These are phyloP conservation scores for Hemichromis elongatus DNA, from an alignment of 2,113 vertebrate genomes.

Conservation along the genomic window DNA sequence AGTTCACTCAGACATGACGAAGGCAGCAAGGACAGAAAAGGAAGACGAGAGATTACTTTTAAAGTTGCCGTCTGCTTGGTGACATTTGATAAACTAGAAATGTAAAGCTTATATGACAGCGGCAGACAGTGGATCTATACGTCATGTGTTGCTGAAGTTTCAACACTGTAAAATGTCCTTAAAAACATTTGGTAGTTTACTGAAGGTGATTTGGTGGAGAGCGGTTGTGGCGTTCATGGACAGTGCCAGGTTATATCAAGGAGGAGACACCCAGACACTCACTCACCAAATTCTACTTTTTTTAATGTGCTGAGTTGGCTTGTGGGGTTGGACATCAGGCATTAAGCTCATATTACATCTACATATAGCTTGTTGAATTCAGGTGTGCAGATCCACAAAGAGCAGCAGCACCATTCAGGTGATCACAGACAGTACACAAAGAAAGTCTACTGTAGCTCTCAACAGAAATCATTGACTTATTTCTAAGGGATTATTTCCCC, in stretches of 20 bases:
- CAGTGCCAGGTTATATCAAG: background rate
- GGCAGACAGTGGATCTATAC: background rate
- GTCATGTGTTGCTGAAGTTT: background rate
- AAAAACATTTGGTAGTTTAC: background rate
- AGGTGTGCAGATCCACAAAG: background rate
- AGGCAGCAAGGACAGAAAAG: background rate
- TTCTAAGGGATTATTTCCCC: background rate
- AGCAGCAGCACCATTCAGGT: background rate
- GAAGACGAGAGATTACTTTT: background rate
- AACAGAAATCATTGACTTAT: background rate
- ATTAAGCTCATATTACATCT: background rate
- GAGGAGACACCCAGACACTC: background rate
- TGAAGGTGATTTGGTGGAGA: background rate
- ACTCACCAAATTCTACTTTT: background rate
- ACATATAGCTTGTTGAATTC: background rate
- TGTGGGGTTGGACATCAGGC: background rate
- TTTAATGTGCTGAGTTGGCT: background rate
- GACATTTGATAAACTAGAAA: background rate
- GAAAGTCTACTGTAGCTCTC: background rate
- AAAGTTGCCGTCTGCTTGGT: background rate
- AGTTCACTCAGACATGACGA: background rate
- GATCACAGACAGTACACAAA: background rate
- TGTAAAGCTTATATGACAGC: background rate
- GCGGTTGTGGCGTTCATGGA: background rate
- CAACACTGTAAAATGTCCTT: background rate